These are phyloP conservation scores for Caenorhabditis macrosperma DNA, from an alignment of 2,888 invertebrate genomes.

Conservation along the genomic window DNA sequence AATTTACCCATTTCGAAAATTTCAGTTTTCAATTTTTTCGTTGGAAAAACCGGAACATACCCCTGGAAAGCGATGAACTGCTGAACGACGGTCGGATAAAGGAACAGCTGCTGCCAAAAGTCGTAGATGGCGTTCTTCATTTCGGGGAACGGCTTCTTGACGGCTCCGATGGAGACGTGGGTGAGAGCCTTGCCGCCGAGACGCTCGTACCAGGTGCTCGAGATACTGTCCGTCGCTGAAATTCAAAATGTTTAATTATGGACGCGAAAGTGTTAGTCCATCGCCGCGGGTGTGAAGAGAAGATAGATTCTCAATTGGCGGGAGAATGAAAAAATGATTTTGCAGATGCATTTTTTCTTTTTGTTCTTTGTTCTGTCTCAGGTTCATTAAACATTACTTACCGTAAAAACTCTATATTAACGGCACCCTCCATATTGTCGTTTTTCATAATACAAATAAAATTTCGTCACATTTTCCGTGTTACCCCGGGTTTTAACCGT, in stretches of 20 bases:
- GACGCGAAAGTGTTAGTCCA: no score
- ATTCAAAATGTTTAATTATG: not conserved
- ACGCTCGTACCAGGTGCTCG: constrained; percentile 20
- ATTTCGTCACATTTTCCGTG: no score
- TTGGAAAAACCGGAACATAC: constrained; percentile 21
- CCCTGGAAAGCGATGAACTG: constrained; percentile 29
- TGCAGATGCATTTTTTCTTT: no score
- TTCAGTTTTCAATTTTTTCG: not conserved
- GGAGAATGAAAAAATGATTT: no score
- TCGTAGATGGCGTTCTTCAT: constrained; percentile 27
- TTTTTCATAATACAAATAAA: no score
- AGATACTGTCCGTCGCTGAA: constrained; percentile 13
- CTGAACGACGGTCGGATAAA: constrained; percentile 21
- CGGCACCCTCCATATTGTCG: no score
- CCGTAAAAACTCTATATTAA: no score
- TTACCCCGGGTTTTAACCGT: no score
- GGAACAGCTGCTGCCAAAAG: constrained; percentile 27
- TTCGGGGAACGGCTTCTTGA: constrained; percentile 56
- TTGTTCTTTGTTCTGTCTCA: no score
- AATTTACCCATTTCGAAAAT: not conserved
- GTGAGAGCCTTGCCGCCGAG: constrained; percentile 39
- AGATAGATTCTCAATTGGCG: no score
- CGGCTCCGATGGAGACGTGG: constrained; percentile 8
- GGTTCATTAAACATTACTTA: no score
- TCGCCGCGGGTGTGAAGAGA: no score